phyloP scores from a whole-genome alignment of 2,888 invertebrate genomes.

The Minunthozetes semirufus region DNA sequence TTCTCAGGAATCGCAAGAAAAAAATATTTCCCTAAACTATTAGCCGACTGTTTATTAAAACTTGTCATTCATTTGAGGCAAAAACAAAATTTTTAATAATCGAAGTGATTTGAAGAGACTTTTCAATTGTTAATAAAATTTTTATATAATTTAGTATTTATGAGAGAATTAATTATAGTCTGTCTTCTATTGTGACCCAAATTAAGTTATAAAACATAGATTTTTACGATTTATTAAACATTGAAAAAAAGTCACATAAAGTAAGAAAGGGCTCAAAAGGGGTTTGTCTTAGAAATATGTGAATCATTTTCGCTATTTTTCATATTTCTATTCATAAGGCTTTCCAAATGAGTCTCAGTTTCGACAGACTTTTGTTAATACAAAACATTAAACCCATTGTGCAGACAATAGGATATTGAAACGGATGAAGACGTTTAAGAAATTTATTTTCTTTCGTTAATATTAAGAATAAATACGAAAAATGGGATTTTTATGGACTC shows the following conservation, averaged over 20 bases:
- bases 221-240: neutral
- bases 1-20: neutral
- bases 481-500: neutral
- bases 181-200: conserved; percentile 21
- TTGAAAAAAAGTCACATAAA: neutral
- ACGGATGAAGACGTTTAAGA: neutral
- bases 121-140: neutral
- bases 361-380: neutral
- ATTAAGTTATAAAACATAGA: conserved; percentile 1
- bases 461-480: neutral
- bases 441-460: neutral
- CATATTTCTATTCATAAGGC: neutral
- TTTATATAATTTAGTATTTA: neutral
- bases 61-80: neutral
- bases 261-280: neutral
- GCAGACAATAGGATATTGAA: neutral
- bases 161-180: conserved; percentile 10
- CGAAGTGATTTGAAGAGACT: neutral
- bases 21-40: neutral
- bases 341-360: neutral
- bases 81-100: too few relatives aligned
- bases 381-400: neutral
- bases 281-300: neutral
- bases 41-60: neutral
- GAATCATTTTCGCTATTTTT: neutral